Percentiles rank a stretch among this genome's conserved stretches.
These are phyloP conservation scores for Pteropus rufus DNA, from an alignment of 2,797 vertebrate genomes.

Conservation along the genomic window DNA sequence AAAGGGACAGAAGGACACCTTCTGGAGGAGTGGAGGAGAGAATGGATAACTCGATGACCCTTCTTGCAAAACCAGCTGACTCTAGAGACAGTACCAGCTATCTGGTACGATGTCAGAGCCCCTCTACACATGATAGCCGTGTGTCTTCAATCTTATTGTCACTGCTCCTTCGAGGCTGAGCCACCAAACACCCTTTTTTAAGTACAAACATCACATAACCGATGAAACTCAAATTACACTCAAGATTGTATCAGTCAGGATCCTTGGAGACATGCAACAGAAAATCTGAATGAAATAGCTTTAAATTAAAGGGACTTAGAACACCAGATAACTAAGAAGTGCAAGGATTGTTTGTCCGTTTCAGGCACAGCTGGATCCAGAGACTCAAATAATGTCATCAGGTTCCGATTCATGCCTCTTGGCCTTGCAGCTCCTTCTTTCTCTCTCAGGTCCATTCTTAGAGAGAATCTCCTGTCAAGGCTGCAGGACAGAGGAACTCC, in stretches of 20 bases:
- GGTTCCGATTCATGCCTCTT: background rate
- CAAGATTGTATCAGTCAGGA: background rate
- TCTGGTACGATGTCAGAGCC: background rate
- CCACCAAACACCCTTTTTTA: background rate
- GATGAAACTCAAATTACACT: background rate
- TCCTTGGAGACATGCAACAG: background rate
- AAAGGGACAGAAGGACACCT: constrained; percentile 33
- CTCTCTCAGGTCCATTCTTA: background rate
- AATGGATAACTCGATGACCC: background rate
- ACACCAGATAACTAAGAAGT: background rate
- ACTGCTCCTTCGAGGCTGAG: background rate
- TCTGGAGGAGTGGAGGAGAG: background rate
- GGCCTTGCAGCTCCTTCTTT: background rate
- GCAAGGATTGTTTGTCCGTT: background rate
- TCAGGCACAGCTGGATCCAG: background rate
- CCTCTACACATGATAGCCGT: background rate
- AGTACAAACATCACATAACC: background rate
- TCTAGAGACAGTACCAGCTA: background rate
- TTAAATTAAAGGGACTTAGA: background rate
- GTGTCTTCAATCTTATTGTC: background rate
- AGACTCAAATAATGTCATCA: background rate
- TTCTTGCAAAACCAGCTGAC: background rate
- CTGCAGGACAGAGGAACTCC: background rate
- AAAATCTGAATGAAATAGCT: background rate
- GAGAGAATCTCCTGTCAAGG: background rate